Evolutionary conservation across 1,140 invertebrate species (phyloP).

Genomic region (Pollicipes pollicipes): DNA sequence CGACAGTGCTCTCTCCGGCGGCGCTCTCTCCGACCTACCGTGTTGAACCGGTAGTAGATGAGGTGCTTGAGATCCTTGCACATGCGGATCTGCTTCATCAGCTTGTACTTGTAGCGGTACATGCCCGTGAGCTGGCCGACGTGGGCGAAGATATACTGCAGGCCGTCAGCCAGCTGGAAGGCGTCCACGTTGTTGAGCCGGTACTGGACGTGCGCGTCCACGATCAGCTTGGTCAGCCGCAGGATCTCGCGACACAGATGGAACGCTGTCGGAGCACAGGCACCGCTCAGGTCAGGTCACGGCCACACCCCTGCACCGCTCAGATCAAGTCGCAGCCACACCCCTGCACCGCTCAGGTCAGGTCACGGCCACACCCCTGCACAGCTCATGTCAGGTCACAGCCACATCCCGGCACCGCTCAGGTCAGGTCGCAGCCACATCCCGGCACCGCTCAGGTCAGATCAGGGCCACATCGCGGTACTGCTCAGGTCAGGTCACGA

Average conservation of each 20-base stretch:
- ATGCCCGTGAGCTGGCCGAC: conserved; percentile 98
- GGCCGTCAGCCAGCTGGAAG: conserved; percentile 91
- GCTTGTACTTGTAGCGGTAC: conserved; percentile 99
- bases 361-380: too few species aligned
- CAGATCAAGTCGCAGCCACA: too few species aligned
- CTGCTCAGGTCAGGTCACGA: too few species aligned
- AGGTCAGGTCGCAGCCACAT: too few species aligned
- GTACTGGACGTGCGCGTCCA: conserved; percentile 98
- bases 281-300: not conserved
- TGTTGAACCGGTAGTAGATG: conserved; percentile 99
- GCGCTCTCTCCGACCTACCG: conserved; percentile 36
- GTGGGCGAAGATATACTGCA: conserved; percentile 99
- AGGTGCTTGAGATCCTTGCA: conserved; percentile 99
- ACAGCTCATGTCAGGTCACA: too few species aligned
- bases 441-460: too few species aligned
- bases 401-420: too few species aligned
- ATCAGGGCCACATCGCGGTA: too few species aligned
- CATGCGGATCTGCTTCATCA: conserved; percentile 99
- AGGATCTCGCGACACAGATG: conserved; percentile 97
- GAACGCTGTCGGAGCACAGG: conserved; percentile 45
- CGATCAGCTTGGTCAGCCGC: conserved; percentile 89
- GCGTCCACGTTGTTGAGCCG: conserved; percentile 98
- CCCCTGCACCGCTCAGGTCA: too few species aligned
- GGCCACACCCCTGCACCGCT: too few species aligned
- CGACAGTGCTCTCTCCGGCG: too few species aligned